Conservation (phyloP, 2,113 vertebrate species). For the Xerus inauris region DNA sequence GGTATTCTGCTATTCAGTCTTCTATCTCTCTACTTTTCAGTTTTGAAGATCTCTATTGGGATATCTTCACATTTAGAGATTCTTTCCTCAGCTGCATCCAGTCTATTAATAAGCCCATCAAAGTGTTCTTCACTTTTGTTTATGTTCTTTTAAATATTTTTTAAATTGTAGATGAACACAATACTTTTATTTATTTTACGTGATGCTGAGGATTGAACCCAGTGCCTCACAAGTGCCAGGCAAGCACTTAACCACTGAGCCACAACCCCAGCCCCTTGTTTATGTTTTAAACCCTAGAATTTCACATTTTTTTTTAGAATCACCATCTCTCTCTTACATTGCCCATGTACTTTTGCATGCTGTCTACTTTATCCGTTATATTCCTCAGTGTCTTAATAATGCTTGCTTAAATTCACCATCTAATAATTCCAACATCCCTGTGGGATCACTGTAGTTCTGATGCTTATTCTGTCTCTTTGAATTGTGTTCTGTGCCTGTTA, state of each 20-base stretch:
- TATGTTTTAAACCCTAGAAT: background rate
- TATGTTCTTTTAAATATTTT: too few relatives aligned
- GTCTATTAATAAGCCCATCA: background rate
- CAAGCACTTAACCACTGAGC: too few relatives aligned
- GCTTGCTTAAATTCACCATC: background rate
- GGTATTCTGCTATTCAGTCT: background rate
- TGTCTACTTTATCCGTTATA: background rate
- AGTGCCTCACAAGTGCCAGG: too few relatives aligned
- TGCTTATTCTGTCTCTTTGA: background rate
- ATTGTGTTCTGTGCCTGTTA: background rate
- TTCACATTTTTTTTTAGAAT: background rate
- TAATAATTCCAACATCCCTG: background rate
- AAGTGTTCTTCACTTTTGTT: background rate
- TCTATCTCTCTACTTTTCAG: background rate
- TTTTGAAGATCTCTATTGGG: too few relatives aligned
- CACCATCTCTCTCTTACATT: background rate
- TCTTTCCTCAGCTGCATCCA: background rate
- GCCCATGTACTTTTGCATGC: background rate
- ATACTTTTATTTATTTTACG: too few relatives aligned
- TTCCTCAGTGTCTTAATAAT: background rate
- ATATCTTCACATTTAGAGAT: too few relatives aligned
- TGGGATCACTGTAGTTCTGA: background rate
- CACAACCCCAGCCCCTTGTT: too few relatives aligned
- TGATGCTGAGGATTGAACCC: too few relatives aligned
- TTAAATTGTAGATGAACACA: too few relatives aligned